These are phyloP conservation scores for Zonotrichia leucophrys DNA, from an alignment of 2,113 vertebrate genomes.

Conservation along the genomic window DNA sequence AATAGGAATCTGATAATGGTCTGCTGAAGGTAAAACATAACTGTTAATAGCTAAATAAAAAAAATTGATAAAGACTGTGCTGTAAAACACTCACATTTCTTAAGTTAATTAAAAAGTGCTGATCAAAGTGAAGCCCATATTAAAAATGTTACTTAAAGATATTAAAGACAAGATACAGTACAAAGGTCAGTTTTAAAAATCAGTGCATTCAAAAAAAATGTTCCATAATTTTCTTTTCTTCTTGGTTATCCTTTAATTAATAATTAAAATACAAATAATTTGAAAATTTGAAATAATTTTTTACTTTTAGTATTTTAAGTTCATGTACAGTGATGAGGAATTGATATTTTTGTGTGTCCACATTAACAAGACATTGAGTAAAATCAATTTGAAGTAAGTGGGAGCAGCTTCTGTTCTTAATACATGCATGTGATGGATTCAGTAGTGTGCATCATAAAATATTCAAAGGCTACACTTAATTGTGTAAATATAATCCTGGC, in stretches of 20 bases:
- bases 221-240: background rate
- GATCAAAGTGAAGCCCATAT: slow-evolving; percentile 54
- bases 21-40: slow-evolving; percentile 64
- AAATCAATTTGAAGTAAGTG: slow-evolving; percentile 56
- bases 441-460: slow-evolving; percentile 10
- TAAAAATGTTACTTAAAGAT: slow-evolving; percentile 69
- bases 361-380: slow-evolving; percentile 42
- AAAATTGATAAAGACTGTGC: slow-evolving; percentile 18
- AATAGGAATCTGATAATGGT: slow-evolving; percentile 42
- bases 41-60: slow-evolving; percentile 64
- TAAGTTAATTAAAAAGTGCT: slow-evolving; percentile 66
- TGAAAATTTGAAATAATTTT: slow-evolving; percentile 54
- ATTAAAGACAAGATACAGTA: slow-evolving; percentile 64
- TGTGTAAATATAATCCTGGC: slow-evolving; percentile 43
- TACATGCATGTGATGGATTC: background rate
- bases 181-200: slow-evolving; percentile 64
- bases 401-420: slow-evolving; percentile 58
- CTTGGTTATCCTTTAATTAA: background rate
- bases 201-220: background rate
- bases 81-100: slow-evolving; percentile 59
- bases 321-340: slow-evolving; percentile 51
- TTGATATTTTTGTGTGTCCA: slow-evolving; percentile 60
- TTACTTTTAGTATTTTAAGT: slow-evolving; percentile 63
- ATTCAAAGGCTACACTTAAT: slow-evolving; percentile 19
- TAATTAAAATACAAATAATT: slow-evolving; percentile 64